These are phyloP conservation scores for Zhengitettix transpicula DNA, from an alignment of 2,888 invertebrate genomes.

Conservation along the genomic window DNA sequence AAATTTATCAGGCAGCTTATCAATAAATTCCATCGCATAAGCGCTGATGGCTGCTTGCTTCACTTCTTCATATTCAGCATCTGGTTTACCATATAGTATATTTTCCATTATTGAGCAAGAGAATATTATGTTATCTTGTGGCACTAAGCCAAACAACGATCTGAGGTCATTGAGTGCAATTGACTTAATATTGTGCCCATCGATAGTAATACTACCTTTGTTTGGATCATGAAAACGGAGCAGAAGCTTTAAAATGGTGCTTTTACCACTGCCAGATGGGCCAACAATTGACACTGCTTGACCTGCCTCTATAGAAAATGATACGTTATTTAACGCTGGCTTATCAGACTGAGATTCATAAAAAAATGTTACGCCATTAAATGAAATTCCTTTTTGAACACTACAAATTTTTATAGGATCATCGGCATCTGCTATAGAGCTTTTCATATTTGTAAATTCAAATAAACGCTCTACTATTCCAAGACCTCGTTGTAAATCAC, in stretches of 20 bases:
- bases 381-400: not conserved
- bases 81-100: not conserved
- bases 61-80: not conserved
- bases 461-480: too few relatives aligned
- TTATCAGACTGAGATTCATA: not conserved
- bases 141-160: not conserved
- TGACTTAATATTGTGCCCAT: not conserved
- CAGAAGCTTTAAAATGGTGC: not conserved
- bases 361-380: not conserved
- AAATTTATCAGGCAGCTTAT: not conserved
- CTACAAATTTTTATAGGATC: not conserved
- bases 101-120: not conserved
- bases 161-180: not conserved
- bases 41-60: not conserved
- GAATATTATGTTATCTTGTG: not conserved
- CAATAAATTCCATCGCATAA: not conserved
- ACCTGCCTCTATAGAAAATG: not conserved
- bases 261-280: not conserved
- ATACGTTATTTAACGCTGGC: not conserved
- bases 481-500: too few relatives aligned
- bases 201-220: not conserved
- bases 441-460: too few relatives aligned
- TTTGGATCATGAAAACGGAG: not conserved
- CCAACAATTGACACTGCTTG: not conserved
- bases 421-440: too few relatives aligned